Percentiles rank a stretch among this genome's conserved stretches.
Conservation (phyloP, 2,113 vertebrate genomes). For the Pterocles burchelli region DNA sequence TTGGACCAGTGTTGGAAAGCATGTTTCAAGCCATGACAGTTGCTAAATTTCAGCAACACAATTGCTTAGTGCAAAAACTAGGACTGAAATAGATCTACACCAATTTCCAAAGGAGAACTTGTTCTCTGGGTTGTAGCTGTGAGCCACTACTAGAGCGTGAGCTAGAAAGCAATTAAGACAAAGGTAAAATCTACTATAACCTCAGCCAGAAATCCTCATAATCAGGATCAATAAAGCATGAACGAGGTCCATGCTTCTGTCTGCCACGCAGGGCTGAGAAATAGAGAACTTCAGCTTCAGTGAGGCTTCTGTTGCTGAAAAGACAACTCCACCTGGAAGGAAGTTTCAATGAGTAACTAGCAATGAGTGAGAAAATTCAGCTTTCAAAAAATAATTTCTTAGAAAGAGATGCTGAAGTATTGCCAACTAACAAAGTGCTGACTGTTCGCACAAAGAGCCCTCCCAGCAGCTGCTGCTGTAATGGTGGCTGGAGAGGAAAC, state of each 20-base stretch:
- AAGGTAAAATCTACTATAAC: not conserved
- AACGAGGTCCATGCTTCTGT: not conserved
- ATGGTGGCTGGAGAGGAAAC: not conserved
- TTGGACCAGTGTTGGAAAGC: not conserved
- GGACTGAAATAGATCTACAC: not conserved
- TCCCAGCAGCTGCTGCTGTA: conserved; percentile 19
- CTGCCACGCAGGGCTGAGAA: not conserved
- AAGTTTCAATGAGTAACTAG: not conserved
- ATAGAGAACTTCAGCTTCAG: not conserved
- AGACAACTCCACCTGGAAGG: not conserved
- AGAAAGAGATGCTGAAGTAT: conserved; percentile 15
- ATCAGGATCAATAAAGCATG: fast-evolving
- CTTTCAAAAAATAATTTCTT: not conserved
- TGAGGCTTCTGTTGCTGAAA: not conserved
- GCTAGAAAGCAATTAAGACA: not conserved
- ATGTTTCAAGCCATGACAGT: not conserved
- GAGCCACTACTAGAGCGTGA: not conserved
- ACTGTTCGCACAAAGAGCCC: not conserved
- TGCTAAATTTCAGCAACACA: not conserved
- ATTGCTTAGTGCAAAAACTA: conserved; percentile 14
- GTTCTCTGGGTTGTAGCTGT: not conserved
- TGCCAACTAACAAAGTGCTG: not conserved
- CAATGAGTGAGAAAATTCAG: not conserved
- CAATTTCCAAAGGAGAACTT: not conserved
- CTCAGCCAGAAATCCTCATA: not conserved